phyloP scores from a whole-genome alignment of 2,888 invertebrate species.

The Xiphydria camelus region DNA sequence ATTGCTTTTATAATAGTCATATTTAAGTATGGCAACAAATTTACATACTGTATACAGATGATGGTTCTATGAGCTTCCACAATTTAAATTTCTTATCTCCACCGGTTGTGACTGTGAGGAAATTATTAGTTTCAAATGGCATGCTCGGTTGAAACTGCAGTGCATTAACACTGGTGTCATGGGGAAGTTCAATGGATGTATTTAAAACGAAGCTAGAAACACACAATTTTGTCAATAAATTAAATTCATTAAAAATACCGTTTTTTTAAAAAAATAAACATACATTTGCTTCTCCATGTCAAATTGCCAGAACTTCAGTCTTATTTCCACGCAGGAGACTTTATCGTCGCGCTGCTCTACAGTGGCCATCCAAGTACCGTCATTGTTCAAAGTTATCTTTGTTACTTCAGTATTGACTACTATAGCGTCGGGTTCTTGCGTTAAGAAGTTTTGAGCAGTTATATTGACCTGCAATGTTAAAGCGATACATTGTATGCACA shows the following conservation, averaged over 20 bases:
- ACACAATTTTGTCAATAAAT: slow-evolving; percentile 8
- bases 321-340: slow-evolving; percentile 64
- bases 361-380: slow-evolving; percentile 76
- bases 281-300: slow-evolving; percentile 65
- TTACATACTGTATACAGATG: slow-evolving; percentile 61
- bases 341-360: slow-evolving; percentile 67
- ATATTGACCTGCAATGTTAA: slow-evolving; percentile 66
- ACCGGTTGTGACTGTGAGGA: slow-evolving; percentile 69
- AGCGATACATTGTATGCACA: slow-evolving; percentile 8
- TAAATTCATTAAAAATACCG: slow-evolving; percentile 1
- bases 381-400: slow-evolving; percentile 67
- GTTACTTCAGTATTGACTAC: slow-evolving; percentile 70
- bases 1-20: too few species aligned
- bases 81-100: slow-evolving; percentile 71
- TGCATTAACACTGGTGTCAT: slow-evolving; percentile 64
- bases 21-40: background rate
- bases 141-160: slow-evolving; percentile 65
- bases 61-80: slow-evolving; percentile 67
- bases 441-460: slow-evolving; percentile 70
- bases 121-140: slow-evolving; percentile 48
- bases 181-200: slow-evolving; percentile 74
- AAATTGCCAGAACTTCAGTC: slow-evolving; percentile 78
- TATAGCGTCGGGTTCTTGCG: slow-evolving; percentile 64
- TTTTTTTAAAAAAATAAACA: slow-evolving; percentile 25
- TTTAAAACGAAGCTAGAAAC: slow-evolving; percentile 68